Evolutionary conservation across 23 tunicate genomes (phyloP).

Genomic region (Oikopleura vanhoeffeni): DNA sequence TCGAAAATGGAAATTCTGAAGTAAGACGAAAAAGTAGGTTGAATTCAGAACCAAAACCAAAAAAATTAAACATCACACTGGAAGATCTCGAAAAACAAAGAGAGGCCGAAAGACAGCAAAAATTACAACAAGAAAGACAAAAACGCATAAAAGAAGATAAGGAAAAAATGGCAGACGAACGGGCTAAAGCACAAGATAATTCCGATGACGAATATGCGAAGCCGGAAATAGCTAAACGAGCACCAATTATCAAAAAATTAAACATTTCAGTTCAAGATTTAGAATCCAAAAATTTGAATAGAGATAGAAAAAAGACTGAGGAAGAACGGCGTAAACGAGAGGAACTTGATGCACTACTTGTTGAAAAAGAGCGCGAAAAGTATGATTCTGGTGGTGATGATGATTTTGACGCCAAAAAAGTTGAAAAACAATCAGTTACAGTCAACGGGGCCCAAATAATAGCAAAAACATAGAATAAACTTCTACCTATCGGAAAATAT

Average conservation of each 20-base stretch:
- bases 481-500: too few species aligned
- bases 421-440: not conserved
- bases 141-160: not conserved
- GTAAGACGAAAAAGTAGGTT: not conserved
- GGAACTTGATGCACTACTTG: not conserved
- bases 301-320: not conserved
- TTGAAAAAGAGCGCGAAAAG: not conserved
- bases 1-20: not conserved
- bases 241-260: not conserved
- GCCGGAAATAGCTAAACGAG: not conserved
- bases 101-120: not conserved
- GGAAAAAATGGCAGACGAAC: not conserved
- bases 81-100: not conserved
- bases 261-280: not conserved
- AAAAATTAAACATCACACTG: not conserved
- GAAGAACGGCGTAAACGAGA: not conserved
- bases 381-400: not conserved
- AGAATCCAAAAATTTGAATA: too few species aligned
- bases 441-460: too few species aligned
- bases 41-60: not conserved
- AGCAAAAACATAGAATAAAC: too few species aligned
- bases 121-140: not conserved
- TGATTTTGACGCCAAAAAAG: not conserved
- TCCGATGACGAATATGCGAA: not conserved
- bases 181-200: not conserved